These are phyloP conservation scores for Mionectes olivaceus DNA, from an alignment of 2,797 vertebrate species.

Conservation along the genomic window DNA sequence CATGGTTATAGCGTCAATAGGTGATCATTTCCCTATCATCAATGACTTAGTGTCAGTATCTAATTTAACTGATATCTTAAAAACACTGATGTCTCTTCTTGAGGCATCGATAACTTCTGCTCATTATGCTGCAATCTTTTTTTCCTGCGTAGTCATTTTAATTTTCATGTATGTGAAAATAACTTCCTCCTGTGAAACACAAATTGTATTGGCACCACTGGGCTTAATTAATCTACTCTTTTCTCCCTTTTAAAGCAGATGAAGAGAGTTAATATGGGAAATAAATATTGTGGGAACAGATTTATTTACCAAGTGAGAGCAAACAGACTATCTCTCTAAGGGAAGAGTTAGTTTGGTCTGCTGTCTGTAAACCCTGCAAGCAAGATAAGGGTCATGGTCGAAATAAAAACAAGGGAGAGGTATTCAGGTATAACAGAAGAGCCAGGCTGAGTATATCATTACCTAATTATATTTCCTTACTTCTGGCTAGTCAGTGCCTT, in stretches of 20 bases:
- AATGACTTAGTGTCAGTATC: background rate
- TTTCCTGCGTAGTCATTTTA: background rate
- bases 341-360: background rate
- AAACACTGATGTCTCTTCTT: background rate
- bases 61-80: background rate
- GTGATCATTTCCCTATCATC: background rate
- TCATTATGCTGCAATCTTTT: background rate
- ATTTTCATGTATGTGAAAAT: background rate
- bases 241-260: slow-evolving; percentile 18
- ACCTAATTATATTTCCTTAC: background rate
- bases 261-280: background rate
- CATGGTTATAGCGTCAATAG: background rate
- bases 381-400: background rate
- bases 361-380: background rate
- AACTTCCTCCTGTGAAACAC: background rate
- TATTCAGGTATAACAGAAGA: background rate
- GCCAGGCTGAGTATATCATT: background rate
- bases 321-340: background rate
- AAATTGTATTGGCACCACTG: background rate
- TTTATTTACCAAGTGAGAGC: slow-evolving; percentile 13
- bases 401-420: background rate
- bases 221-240: slow-evolving; percentile 12
- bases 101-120: background rate
- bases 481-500: background rate
- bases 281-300: background rate